Conservation (phyloP, 2,888 invertebrate genomes). For the Rotaria macrura region DNA sequence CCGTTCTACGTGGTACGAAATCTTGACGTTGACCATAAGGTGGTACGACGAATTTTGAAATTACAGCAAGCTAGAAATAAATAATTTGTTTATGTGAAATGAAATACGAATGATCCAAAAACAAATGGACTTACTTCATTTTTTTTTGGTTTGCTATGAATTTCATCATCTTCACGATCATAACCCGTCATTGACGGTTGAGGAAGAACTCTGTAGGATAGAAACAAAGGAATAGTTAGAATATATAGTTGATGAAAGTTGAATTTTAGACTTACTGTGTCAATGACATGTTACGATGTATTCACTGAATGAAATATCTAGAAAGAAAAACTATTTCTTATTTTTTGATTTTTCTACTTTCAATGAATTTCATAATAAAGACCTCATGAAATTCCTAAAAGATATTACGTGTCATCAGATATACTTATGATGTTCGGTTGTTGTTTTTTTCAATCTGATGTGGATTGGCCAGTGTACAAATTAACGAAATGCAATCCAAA, state of each 20-base stretch:
- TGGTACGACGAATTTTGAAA: conserved; percentile 54
- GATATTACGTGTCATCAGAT: too few species aligned
- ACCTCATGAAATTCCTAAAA: too few species aligned
- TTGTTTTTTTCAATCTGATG: not conserved
- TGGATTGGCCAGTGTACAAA: not conserved
- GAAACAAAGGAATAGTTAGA: not conserved
- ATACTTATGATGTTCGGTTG: not conserved
- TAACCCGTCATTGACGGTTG: conserved; percentile 2
- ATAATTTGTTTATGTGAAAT: not conserved
- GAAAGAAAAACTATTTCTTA: not conserved
- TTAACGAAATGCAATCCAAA: not conserved
- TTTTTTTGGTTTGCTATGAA: not conserved
- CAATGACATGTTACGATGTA: not conserved
- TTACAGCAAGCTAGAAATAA: conserved; percentile 25
- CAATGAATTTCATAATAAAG: too few species aligned
- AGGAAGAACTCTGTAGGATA: not conserved
- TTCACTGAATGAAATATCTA: not conserved
- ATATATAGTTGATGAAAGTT: not conserved
- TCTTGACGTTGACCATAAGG: conserved; percentile 87
- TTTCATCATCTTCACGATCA: conserved; percentile 7
- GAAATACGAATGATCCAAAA: not conserved
- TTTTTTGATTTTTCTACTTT: too few species aligned
- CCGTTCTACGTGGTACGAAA: conserved; percentile 76
- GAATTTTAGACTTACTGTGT: not conserved
- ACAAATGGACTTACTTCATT: not conserved